Percentiles rank a stretch among this genome's conserved stretches.
Evolutionary conservation across 1,140 invertebrate species (phyloP).

Genomic region (Stegodyphus dumicola): DNA sequence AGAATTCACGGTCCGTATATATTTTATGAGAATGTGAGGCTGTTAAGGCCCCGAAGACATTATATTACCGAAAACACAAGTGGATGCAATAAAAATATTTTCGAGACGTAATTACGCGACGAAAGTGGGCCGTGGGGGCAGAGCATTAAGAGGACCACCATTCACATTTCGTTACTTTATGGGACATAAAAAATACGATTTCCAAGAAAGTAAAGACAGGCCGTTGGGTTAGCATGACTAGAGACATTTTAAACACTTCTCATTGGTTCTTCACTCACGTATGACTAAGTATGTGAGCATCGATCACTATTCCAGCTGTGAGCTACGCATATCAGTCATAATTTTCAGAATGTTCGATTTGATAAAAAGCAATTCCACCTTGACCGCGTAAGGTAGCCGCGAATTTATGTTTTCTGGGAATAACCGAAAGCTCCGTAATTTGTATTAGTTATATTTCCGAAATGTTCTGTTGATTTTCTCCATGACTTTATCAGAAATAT

Average conservation of each 20-base stretch:
- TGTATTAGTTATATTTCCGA: too few relatives aligned
- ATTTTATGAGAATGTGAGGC: conserved; percentile 7
- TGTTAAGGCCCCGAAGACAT: not conserved
- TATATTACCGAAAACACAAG: conserved; percentile 44
- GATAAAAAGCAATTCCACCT: too few relatives aligned
- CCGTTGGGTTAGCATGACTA: too few relatives aligned
- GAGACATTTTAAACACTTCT: too few relatives aligned
- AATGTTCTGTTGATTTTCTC: not conserved
- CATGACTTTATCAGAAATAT: not conserved
- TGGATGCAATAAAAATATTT: conserved; percentile 42
- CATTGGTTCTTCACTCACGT: too few relatives aligned
- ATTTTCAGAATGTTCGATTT: too few relatives aligned
- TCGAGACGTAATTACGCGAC: conserved; percentile 16
- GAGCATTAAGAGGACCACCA: not conserved
- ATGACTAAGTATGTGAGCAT: too few relatives aligned
- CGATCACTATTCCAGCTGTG: too few relatives aligned
- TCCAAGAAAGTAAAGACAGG: not conserved
- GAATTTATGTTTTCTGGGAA: too few relatives aligned
- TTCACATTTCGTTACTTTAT: conserved; percentile 21
- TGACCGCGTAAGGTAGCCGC: too few relatives aligned
- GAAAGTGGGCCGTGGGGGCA: conserved; percentile 5
- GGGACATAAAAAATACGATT: conserved; percentile 22
- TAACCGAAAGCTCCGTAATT: too few relatives aligned
- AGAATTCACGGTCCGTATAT: not conserved
- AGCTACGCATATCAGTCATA: too few relatives aligned